Evolutionary conservation across 1,140 invertebrate species (phyloP).

Genomic region (Drosophila oshimai): DNA sequence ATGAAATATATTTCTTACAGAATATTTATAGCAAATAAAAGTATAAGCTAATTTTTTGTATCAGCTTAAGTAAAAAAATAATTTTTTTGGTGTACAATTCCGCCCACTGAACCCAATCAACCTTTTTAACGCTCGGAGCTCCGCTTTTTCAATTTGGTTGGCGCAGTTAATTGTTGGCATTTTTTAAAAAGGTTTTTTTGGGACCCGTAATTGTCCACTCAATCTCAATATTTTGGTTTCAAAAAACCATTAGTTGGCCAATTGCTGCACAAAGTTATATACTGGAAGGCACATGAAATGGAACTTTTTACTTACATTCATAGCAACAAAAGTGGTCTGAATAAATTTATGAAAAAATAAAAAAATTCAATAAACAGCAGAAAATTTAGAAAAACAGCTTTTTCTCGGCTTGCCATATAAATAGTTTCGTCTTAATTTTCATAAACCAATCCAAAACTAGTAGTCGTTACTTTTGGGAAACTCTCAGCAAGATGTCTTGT

Average conservation of each 20-base stretch:
- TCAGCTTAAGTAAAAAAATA: no score
- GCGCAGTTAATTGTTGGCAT: constrained; percentile 72
- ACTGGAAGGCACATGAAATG: constrained; percentile 43
- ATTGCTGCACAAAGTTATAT: constrained; percentile 35
- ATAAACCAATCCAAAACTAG: background rate
- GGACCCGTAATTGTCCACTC: constrained; percentile 33
- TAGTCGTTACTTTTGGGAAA: background rate
- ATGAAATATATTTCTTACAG: no score
- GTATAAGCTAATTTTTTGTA: no score
- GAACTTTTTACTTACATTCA: no score
- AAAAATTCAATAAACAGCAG: constrained; percentile 32
- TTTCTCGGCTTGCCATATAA: constrained; percentile 3
- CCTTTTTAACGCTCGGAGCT: constrained; percentile 7
- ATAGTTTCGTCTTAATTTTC: constrained; percentile 2
- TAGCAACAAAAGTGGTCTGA: constrained; percentile 11
- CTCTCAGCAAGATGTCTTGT: constrained; percentile 19
- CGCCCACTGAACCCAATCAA: no score
- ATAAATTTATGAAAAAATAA: constrained; percentile 17
- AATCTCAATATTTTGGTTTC: constrained; percentile 55
- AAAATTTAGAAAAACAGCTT: constrained; percentile 26
- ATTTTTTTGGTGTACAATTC: no score
- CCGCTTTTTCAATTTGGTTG: constrained; percentile 62
- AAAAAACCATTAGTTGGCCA: constrained; percentile 74
- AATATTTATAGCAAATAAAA: no score
- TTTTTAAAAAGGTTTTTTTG: constrained; percentile 59